Evolutionary conservation across 92 coral and sea anemone genomes (phyloP), one percentile per base, ranked within the genome.

Genomic region (Actinostola sp.): DNA sequence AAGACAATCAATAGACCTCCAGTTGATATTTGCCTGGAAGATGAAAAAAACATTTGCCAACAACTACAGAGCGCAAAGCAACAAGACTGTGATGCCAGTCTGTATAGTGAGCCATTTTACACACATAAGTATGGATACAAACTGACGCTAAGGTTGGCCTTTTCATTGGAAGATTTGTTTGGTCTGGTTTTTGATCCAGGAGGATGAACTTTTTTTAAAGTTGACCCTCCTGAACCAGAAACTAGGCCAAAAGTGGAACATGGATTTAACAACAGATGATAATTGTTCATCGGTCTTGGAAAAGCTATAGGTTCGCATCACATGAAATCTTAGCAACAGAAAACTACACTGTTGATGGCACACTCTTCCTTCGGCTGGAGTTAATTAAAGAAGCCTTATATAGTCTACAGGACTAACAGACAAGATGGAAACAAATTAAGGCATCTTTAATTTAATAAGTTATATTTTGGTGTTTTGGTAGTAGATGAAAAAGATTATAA

Each of bases 81-180:
- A 14, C 2, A 27, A 7, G 63, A 29, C 15, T 3, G 63, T 57
- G 25, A 20, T 14, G 17, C 13, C 28, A 8, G 36, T 2, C 39
- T 57, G 36, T 29, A 57, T 19, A 57, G 63, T 19, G 63, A 57
- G 39, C 63, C 63, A 30, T 72, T 72, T 25, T 72, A 27, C 42
- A 72, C 67, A 17, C 64, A 58, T 29, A 72, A 29, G 16, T 36
- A 72, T 30, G 78, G 78, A 5, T 72, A 72, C 57, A 72, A 59
- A 58, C 41, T 62, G 55, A 26, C 28, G 21, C 30, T 27, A 25
- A 24, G 19, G 35, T 38, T 72, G 78, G 78, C 78, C 78, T 3
- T 72, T 72, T 17, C 28, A 28, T 15, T 54, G 66, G 67, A 59
- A 16, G n/a, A 59, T 72, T n/a, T n/a, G n/a, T n/a, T n/a, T n/a